Evolutionary conservation across 2,797 vertebrate genomes (phyloP), one percentile per base, ranked within the genome.

Genomic region (Alcedo atthis): DNA sequence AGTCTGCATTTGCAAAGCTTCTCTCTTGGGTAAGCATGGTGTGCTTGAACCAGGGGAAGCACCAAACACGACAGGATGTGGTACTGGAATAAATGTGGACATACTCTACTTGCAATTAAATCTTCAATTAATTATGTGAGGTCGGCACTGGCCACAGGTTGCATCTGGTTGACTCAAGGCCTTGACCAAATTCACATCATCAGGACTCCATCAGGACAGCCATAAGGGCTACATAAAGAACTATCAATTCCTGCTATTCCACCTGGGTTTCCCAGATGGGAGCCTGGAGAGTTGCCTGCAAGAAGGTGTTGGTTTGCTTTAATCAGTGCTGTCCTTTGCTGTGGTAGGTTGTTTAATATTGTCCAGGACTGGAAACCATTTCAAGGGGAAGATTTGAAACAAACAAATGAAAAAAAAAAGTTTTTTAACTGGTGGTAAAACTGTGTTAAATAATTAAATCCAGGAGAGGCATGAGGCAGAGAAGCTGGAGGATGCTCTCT

Each of bases 371-470:
- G 59, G 16, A 48, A 85, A 18, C n/a, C 19, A 45, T 92, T 89
- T 86, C 45, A 68, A 83, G n/a, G 30, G n/a, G 40, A 81, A 79
- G 67, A 49, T 61, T 33, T 69, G 28, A 80, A 84, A 87, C n/a
- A 12, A 83, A 26, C 15, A 6, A 49, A 40, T 40, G 37, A 49
- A 26, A 49, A 84, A 91, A 82, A 76, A 32, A 40, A 3, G 6
- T 22, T 43, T 64, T 8, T 62, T 55, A 78, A 9, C 40, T 75
- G 22, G 25, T 89, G 35, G 61, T 48, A 89, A 58, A 85, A 59
- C 46, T 54, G 8, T 75, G 43, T 68, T 58, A 81, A 90, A 13
- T 93, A 8, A 92, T 83, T 87, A 89, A 89, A 88, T 87, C 45
- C 67, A 86, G 73, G 83, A 85, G 71, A 90, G 37, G 10, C 82